These are phyloP conservation scores for Cydia fagiglandana DNA, from an alignment of 1,140 invertebrate genomes.

Conservation along the genomic window DNA sequence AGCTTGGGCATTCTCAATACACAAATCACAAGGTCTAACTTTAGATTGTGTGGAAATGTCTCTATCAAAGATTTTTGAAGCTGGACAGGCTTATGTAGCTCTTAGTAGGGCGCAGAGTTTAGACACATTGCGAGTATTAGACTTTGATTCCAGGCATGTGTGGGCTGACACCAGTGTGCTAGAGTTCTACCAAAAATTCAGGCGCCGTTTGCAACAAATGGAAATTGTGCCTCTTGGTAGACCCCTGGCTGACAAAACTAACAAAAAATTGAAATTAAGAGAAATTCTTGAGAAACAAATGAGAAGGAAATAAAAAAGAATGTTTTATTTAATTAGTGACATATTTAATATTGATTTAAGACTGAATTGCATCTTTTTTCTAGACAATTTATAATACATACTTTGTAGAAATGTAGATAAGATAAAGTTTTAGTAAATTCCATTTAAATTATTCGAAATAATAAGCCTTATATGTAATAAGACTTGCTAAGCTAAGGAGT, in stretches of 20 bases:
- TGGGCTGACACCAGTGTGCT: slow-evolving; percentile 93
- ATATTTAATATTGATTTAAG: not conserved
- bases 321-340: slow-evolving; percentile 1
- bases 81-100: slow-evolving; percentile 97
- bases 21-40: slow-evolving; percentile 97
- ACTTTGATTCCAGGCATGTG: slow-evolving; percentile 92
- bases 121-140: slow-evolving; percentile 89
- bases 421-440: too few relatives aligned
- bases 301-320: slow-evolving; percentile 51
- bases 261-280: slow-evolving; percentile 67
- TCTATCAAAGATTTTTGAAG: slow-evolving; percentile 93
- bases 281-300: slow-evolving; percentile 69
- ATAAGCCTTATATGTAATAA: not conserved
- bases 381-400: too few relatives aligned
- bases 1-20: slow-evolving; percentile 98
- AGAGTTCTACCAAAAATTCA: slow-evolving; percentile 89
- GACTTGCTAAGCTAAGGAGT: not conserved
- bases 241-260: slow-evolving; percentile 75
- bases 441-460: not conserved
- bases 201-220: slow-evolving; percentile 81
- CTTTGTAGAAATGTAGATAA: too few relatives aligned
- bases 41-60: slow-evolving; percentile 98
- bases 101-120: slow-evolving; percentile 94
- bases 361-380: not conserved
- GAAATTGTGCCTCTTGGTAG: slow-evolving; percentile 84